Evolutionary conservation across 2,888 invertebrate genomes (phyloP).

Genomic region (Mellilla xanthometata): DNA sequence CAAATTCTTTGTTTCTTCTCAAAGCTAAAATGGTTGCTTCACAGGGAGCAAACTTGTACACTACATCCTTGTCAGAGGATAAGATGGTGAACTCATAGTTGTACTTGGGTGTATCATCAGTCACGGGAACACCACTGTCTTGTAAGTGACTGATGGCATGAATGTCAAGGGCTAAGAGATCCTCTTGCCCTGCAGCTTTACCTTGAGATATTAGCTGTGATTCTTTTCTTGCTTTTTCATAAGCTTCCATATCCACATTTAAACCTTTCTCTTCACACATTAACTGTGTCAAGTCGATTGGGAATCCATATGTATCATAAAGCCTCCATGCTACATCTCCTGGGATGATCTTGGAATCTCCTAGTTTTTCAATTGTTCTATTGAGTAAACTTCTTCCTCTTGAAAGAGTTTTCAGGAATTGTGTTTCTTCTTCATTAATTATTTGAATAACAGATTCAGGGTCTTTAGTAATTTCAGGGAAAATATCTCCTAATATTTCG

Average conservation of each 20-base stretch:
- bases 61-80: conserved; percentile 84
- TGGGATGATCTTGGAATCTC: conserved; percentile 88
- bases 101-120: conserved; percentile 97
- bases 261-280: conserved; percentile 99
- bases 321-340: conserved; percentile 99
- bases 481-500: conserved; percentile 89
- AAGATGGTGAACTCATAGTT: conserved; percentile 85
- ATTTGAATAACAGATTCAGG: conserved; percentile 95
- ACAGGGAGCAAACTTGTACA: conserved; percentile 89
- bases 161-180: conserved; percentile 95
- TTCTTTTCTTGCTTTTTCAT: conserved; percentile 95
- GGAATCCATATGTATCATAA: conserved; percentile 99
- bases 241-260: conserved; percentile 92
- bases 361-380: conserved; percentile 93
- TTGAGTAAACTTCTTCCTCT: conserved; percentile 95
- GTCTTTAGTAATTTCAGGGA: conserved; percentile 93
- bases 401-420: conserved; percentile 97
- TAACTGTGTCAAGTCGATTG: conserved; percentile 97
- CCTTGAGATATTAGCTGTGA: conserved; percentile 95
- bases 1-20: conserved; percentile 91
- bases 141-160: conserved; percentile 97
- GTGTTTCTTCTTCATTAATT: conserved; percentile 98
- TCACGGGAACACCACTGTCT: conserved; percentile 87
- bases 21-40: conserved; percentile 91
- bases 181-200: conserved; percentile 90